Evolutionary conservation across 2,888 invertebrate species (phyloP), one percentile per base, ranked within the genome.

Genomic region (Cryptosula pallasiana): DNA sequence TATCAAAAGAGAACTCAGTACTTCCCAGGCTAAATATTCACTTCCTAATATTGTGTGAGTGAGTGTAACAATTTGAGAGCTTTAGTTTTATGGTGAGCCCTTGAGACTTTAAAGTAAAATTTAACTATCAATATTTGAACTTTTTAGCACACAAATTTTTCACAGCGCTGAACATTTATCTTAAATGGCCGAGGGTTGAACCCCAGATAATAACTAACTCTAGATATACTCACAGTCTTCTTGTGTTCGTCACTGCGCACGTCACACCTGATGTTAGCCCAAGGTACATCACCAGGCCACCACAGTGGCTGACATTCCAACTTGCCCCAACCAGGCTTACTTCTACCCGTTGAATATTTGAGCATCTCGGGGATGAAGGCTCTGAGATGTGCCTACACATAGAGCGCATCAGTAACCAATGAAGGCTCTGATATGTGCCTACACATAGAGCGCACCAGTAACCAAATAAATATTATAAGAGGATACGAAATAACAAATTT

Each of bases 231-330:
- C 86, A 95, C 95, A 90, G 95, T 94, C 86, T 95, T 95, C 83
- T 97, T 97, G 83, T 96, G 95, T 81, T 96, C 95, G 84, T 96
- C 96, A 27, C 93, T 90, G 76, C 97, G 88, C 1, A 95, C 96
- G 87, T 97, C 97, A 92, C 95, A 95, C 78, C 96, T 89, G 20
- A 97, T 96, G 87, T 97, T 97, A 74, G 96, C 96, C 96, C 96
- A 97, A 3, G 97, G 96, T 79, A 97, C 88, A 86, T 96, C 96
- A 85, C 92, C 92, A 29, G 97, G 97, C 97, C 97, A 97, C 97
- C 97, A 97, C 5, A 93, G 91, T 71, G 97, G 97, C 77, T 95
- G 89, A 73, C 95, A 96, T 25, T 95, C 94, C 83, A 94, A 94
- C 79, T 95, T 90, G 1, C 97, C 97, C 97, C 97, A 97, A 55